A percentile compares a stretch with the other conserved stretches of the same genome.
These are phyloP conservation scores for Eudasyphora cyanicolor DNA, from an alignment of 2,888 invertebrate genomes.

Conservation along the genomic window DNA sequence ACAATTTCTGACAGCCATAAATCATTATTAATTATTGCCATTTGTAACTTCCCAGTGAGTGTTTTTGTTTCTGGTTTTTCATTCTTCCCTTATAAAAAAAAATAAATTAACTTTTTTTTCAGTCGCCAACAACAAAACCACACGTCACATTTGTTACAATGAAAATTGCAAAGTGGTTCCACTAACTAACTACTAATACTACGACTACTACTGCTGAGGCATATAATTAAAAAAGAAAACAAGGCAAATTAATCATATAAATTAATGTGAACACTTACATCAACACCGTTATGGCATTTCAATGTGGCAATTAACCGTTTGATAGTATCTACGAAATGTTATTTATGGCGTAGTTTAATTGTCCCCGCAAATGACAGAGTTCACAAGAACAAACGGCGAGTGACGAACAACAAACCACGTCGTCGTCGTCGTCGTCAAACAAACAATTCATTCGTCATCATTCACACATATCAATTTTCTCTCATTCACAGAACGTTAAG, in stretches of 20 bases:
- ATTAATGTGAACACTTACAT: constrained; percentile 48
- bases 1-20: constrained; percentile 77
- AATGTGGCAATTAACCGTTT: constrained; percentile 47
- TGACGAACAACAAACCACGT: too few relatives aligned
- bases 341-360: constrained; percentile 26
- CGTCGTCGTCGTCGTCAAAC: too few relatives aligned
- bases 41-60: constrained; percentile 30
- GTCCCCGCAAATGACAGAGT: constrained; percentile 18
- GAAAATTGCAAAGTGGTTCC: not conserved
- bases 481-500: too few relatives aligned
- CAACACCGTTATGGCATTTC: constrained; percentile 44
- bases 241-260: constrained; percentile 56
- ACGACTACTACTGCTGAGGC: too few relatives aligned
- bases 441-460: too few relatives aligned
- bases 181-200: too few relatives aligned
- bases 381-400: too few relatives aligned
- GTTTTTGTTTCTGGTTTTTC: not conserved
- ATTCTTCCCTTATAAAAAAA: not conserved
- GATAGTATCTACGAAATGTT: constrained; percentile 43
- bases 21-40: constrained; percentile 73
- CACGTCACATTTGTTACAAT: not conserved
- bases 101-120: too few relatives aligned
- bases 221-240: too few relatives aligned
- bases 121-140: not conserved
- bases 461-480: too few relatives aligned